Conservation (phyloP, 2,888 invertebrate species). For the Andricus curvator region DNA sequence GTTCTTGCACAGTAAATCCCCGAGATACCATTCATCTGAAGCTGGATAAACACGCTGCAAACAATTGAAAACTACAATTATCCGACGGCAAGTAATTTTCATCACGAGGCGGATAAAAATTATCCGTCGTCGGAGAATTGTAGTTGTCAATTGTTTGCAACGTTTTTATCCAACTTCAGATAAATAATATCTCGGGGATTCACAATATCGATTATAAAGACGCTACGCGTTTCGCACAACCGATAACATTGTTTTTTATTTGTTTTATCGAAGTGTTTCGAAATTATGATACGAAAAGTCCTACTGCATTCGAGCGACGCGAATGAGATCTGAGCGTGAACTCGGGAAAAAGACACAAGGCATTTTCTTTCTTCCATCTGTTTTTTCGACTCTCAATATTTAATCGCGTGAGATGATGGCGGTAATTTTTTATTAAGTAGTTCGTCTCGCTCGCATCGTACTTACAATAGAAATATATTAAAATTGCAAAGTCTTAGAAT, state of each 20-base stretch:
- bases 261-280: conserved; percentile 1
- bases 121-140: too few species aligned
- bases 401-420: conserved; percentile 45
- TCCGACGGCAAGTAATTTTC: too few species aligned
- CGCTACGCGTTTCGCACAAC: conserved; percentile 12
- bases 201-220: conserved; percentile 27
- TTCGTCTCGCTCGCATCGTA: conserved; percentile 59
- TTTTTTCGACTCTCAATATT: conserved; percentile 5
- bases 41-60: too few species aligned
- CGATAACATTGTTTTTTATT: conserved; percentile 10
- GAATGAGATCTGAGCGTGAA: conserved; percentile 30
- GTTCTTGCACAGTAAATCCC: neutral
- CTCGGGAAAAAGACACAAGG: conserved; percentile 27
- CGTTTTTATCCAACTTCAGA: too few species aligned
- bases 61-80: too few species aligned
- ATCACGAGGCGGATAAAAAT: too few species aligned
- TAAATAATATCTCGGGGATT: too few species aligned
- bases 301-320: conserved; percentile 32
- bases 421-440: conserved; percentile 57
- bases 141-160: too few species aligned
- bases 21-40: too few species aligned
- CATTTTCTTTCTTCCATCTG: conserved; percentile 9
- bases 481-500: conserved; percentile 70
- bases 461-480: conserved; percentile 74
- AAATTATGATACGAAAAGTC: conserved; percentile 29